Evolutionary conservation across 2,888 invertebrate species (phyloP), one percentile per base, ranked within the genome.

Genomic region (Eupelmus urozonus): DNA sequence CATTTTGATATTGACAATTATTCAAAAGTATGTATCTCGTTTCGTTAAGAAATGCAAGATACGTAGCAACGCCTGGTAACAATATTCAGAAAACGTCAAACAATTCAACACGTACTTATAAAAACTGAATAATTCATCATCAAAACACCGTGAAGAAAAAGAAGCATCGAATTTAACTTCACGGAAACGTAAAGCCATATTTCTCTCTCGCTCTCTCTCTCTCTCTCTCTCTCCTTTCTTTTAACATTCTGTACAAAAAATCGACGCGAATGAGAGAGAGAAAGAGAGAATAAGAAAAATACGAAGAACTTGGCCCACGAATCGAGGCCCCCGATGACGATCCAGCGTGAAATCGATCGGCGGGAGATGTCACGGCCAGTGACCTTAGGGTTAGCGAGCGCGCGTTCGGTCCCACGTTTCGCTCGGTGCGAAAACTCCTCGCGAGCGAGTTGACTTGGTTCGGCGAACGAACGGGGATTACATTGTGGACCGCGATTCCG

Each of bases 331-430:
- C 18, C 59, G 25, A 59, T 55, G 73, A 63, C 62, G 72, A 72
- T 69, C 76, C 78, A 79, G 78, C 82, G 82, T 83, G 82, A 81
- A 82, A 83, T 81, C 81, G 82, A 82, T 69, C 69, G 34, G 49
- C 25, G 1, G 4, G 20, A 29, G 57, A 49, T 65, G 78, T 59
- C 78, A 70, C 73, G 78, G 77, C 53, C 59, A 72, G 60, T 67
- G 72, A 77, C 72, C 72, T 65, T 71, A 27, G 51, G 18, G 49
- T 42, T 45, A 2, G 45, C 9, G 13, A 2, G 57, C 63, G 55
- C 29, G 9, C 45, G 13, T 13, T 45, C 45, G 45, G 13, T 16
- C 81, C 80, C 65, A 81, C 80, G 81, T 80, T 76, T 59, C 62
- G 71, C 55, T 23, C 55, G 5, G 59, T 40, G 78, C 78, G 81